Percentiles rank a stretch among this genome's conserved stretches.
Conservation (phyloP, 2,797 vertebrate species). For the Pachyuromys duprasi region DNA sequence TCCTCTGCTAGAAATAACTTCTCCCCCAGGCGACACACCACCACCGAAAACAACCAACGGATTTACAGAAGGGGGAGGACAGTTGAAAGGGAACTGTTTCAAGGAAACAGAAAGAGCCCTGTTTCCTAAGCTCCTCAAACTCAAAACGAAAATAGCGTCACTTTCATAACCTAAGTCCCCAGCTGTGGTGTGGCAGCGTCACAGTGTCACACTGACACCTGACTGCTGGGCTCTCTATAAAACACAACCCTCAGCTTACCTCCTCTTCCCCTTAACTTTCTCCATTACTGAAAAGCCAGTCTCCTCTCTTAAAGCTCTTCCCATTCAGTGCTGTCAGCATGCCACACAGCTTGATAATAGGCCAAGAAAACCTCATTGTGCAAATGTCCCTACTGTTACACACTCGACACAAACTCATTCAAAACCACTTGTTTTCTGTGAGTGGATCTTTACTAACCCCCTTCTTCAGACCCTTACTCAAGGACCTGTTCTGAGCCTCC, state of each 20-base stretch:
- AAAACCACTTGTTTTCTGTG: background rate
- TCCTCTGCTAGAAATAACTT: slow-evolving; percentile 59
- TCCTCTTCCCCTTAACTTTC: background rate
- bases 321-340: background rate
- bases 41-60: background rate
- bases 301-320: background rate
- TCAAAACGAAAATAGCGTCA: background rate
- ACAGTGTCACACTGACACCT: slow-evolving; percentile 38
- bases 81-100: background rate
- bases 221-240: background rate
- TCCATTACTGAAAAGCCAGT: background rate
- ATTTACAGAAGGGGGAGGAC: background rate
- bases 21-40: slow-evolving; percentile 40
- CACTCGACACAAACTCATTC: background rate
- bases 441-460: background rate
- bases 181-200: background rate
- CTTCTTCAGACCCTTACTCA: background rate
- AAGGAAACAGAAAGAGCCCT: slow-evolving; percentile 63
- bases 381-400: background rate
- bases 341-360: background rate
- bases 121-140: slow-evolving; percentile 40
- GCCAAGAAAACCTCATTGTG: background rate
- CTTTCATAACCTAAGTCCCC: background rate
- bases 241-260: background rate
- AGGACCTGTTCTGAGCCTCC: background rate